These are phyloP conservation scores for Chelonus insularis DNA, from an alignment of 1,140 invertebrate genomes.

Conservation along the genomic window DNA sequence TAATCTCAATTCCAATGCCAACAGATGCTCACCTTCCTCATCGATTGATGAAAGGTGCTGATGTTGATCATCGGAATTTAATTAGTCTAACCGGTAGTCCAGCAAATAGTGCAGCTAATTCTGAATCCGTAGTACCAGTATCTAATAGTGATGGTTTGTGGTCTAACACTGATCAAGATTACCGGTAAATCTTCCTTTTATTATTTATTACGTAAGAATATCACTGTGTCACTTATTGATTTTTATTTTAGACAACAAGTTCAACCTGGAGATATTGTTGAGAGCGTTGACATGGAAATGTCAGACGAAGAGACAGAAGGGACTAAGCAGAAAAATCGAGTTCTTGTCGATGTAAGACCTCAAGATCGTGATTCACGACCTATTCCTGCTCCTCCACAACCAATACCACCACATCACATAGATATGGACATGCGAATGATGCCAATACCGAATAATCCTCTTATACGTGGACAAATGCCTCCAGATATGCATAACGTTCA, in stretches of 20 bases:
- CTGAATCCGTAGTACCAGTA: constrained; percentile 38
- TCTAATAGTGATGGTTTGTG: constrained; percentile 43
- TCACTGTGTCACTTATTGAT: no score
- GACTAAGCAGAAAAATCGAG: constrained; percentile 48
- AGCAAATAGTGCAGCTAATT: constrained; percentile 50
- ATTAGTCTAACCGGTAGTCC: constrained; percentile 79
- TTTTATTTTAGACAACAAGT: constrained; percentile 47
- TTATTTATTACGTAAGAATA: constrained; percentile 4
- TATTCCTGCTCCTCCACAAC: constrained; percentile 19
- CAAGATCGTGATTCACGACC: constrained; percentile 53
- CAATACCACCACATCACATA: constrained; percentile 25
- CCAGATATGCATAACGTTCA: constrained; percentile 37
- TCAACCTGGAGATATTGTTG: constrained; percentile 65
- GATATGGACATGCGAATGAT: constrained; percentile 59
- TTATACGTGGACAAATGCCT: constrained; percentile 32
- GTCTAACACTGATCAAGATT: constrained; percentile 53
- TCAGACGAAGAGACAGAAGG: constrained; percentile 67
- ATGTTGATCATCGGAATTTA: constrained; percentile 82
- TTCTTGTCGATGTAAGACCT: constrained; percentile 52
- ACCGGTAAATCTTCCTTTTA: constrained; percentile 40
- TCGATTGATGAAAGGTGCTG: constrained; percentile 58
- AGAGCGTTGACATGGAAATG: constrained; percentile 73
- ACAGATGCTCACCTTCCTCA: constrained; percentile 50
- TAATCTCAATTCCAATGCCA: constrained; percentile 51
- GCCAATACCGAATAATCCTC: constrained; percentile 38